Evolutionary conservation across 2,113 vertebrate species (phyloP), one percentile per base, ranked within the genome.

Genomic region (Holacanthus passer): DNA sequence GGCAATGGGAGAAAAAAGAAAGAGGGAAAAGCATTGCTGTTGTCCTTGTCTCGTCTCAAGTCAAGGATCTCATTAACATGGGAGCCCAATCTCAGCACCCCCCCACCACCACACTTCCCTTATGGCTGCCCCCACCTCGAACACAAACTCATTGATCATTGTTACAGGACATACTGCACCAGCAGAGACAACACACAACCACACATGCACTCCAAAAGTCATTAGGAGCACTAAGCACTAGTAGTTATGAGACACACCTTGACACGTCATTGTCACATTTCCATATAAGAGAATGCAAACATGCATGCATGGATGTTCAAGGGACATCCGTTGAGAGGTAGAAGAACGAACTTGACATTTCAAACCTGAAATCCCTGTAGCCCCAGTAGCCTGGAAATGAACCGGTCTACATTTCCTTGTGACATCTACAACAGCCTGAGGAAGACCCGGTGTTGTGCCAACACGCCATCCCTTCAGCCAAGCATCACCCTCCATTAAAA

Each of bases 1-100:
- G 67, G 71, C 66, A 83, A 58, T 32, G 32, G 32, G 60, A 79
- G 62, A 82, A 82, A 74, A 71, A 41, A 70, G 63, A 74, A 73
- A 74, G 52, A 68, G 37, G 71, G 82, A 62, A 85, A 77, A 79
- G 80, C 71, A 0, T 52, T 87, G 86, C 84, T 85, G 74, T 72
- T 83, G 92, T 94, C 94, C 94, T 96, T 93, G 91, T 91, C 89
- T 91, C 43, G 56, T 88, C 79, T 88, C 74, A 88, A 89, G 87
- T 94, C 92, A 95, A 94, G 94, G 91, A 92, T 94, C 91, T 95
- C 88, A 95, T 95, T 95, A 95, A 93, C 89, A 94, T 94, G 93
- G 89, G 84, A 88, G 88, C 66, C 87, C 79, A 87, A 92, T 88
- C 89, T 89, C 89, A 70, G 67, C 82, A 71, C 39, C 72, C 62